Base-by-base conservation (phyloP, 2,888 invertebrate genomes). In the Lapara coniferarum region DNA sequence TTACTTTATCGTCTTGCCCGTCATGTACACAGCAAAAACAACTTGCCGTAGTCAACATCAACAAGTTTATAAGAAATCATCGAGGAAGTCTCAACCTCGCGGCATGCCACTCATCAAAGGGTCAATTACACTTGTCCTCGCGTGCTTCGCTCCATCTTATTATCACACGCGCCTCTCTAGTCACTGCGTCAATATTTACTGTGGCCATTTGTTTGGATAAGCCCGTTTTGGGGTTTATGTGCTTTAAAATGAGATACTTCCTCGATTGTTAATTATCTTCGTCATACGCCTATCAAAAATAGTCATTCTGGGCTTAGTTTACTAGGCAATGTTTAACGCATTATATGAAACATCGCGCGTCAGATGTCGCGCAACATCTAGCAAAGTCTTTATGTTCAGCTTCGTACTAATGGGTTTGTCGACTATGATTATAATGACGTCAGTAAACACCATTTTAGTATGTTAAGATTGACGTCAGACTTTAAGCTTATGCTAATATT, bases 1-100 rank as follows among this genome's bases (percentile, higher is more conserved):
- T 37, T 37, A 37, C 5, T 37, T 37, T n/a, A n/a, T n/a, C n/a
- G n/a, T n/a, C n/a, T n/a, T 14, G 10, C 51, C 14, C 51, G 51
- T 51, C 37, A 37, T 37, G 37, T 37, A 37, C 37, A 37, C 37
- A 37, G 37, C 37, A 37, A 46, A 46, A 44, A 44, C 14, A n/a
- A 19, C 14, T 1, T 16, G 4, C 4, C 16, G n/a, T 16, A 63
- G 1, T 19, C 46, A 19, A 10, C 19, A 19, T 49, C 10, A 63
- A 63, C 19, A 63, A 49, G 63, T 49, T 63, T 63, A 10, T 49
- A 25, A 10, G 25, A 63, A 49, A 49, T 63, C 63, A 19, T 49
- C 46, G 49, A 63, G 63, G 63, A 63, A 63, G 63, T 49, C 63
- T 49, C 49, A 63, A 49, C 63, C 63, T 46, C 63, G 25, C 13